Base-by-base conservation (phyloP, 2,797 vertebrate species). In the Coccyzus lansbergi region DNA sequence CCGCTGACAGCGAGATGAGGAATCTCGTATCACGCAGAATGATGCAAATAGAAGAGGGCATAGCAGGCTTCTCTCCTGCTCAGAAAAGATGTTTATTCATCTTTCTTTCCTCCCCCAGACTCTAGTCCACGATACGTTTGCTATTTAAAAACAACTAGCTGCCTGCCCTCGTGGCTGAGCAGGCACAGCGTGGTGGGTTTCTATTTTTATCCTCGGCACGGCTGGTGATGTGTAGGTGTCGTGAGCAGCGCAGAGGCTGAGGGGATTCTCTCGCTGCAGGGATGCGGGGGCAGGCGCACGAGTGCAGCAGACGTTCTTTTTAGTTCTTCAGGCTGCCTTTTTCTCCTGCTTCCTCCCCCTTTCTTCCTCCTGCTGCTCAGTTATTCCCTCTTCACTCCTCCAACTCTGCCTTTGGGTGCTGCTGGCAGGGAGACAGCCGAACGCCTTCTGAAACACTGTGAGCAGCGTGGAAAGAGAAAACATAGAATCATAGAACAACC, bases 161-260 rank as follows among this genome's bases (percentile, higher is more conserved):
- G 65, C 67, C 93, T 94, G 88, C 40, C 1, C 9, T 26, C 6
- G 33, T 4, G 83, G 90, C 94, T 75, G 77, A 72, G 94, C 87
- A 42, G 89, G 86, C 92, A 21, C 93, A 65, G 92, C 59, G 20
- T 55, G 85, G 79, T 42, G 90, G 68, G 82, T 12, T 79, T 75
- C 93, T 97, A 97, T 97, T 95, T 97, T 91, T 96, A 62, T 92
- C 77, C 87, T 15, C 56, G 0, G 77, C 70, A 38, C 42, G 80
- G 68, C 90, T 84, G 88, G 77, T 14, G 21, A 1, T 3, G 49
- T 70, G 94, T 82, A 91, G 92, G 94, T 94, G 96, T 93, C 17
- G 53, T 5, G 82, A 89, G 78, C 62, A 83, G 53, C 77, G 10
- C 20, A 21, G 83, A 31, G 77, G 93, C 91, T 17, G 84, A 63